Percentiles rank a stretch among this genome's conserved stretches.
phyloP scores from a whole-genome alignment of 2,113 vertebrate species.

The Smithornis capensis region DNA sequence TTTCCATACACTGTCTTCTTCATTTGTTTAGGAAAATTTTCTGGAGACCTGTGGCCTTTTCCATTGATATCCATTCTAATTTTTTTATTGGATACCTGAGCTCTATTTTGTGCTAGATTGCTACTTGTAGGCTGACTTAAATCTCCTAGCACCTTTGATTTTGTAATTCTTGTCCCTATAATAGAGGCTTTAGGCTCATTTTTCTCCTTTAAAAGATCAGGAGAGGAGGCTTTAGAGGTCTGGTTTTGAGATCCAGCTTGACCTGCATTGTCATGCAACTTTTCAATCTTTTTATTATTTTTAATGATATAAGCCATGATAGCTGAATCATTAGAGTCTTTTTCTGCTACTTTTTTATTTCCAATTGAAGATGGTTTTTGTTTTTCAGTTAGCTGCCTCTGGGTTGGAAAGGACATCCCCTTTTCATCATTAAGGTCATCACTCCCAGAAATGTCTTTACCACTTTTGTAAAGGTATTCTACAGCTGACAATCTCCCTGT shows the following conservation, averaged over 20 bases:
- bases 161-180: slow-evolving; percentile 42
- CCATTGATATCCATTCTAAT: background rate
- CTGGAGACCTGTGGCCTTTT: slow-evolving; percentile 6
- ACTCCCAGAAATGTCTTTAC: background rate
- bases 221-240: slow-evolving; percentile 3
- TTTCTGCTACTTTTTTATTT: slow-evolving; percentile 23
- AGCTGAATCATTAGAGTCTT: background rate
- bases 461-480: slow-evolving; percentile 67
- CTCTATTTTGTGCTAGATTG: slow-evolving; percentile 40
- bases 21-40: slow-evolving; percentile 8
- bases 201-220: slow-evolving; percentile 37
- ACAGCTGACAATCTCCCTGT: slow-evolving; percentile 71
- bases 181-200: slow-evolving; percentile 23
- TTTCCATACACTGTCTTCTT: slow-evolving; percentile 69
- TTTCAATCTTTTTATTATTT: slow-evolving; percentile 34
- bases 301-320: slow-evolving; percentile 30
- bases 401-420: slow-evolving; percentile 54
- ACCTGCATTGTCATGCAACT: background rate
- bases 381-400: slow-evolving; percentile 48
- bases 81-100: slow-evolving; percentile 46
- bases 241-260: slow-evolving; percentile 18
- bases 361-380: background rate
- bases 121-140: background rate
- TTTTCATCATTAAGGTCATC: slow-evolving; percentile 46
- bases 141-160: slow-evolving; percentile 40